Evolutionary conservation across 2,113 vertebrate species (phyloP).

Genomic region (Erythrolamprus reginae): DNA sequence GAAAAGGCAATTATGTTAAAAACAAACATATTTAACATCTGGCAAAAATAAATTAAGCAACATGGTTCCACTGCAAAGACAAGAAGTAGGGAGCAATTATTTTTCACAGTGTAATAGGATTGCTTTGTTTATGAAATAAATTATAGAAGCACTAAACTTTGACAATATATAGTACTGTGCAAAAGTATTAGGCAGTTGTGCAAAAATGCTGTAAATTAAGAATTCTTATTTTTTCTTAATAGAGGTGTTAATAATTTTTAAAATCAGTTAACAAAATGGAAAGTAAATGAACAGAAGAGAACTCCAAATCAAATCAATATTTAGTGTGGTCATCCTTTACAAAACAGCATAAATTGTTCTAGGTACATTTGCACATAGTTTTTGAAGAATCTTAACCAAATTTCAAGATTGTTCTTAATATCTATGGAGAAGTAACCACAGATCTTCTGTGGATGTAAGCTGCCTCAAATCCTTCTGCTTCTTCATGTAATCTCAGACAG

Average conservation of each 20-base stretch:
- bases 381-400: not conserved
- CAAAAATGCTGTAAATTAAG: not conserved
- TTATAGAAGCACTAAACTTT: not conserved
- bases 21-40: conserved; percentile 1
- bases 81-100: not conserved
- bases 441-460: too few species aligned
- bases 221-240: too few species aligned
- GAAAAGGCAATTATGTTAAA: not conserved
- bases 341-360: not conserved
- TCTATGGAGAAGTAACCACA: not conserved
- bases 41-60: not conserved
- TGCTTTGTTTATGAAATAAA: not conserved
- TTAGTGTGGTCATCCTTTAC: not conserved
- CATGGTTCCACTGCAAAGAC: not conserved
- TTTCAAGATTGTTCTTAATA: not conserved
- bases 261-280: not conserved
- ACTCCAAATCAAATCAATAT: not conserved
- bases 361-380: not conserved
- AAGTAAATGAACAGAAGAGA: not conserved
- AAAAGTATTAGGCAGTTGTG: not conserved
- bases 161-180: not conserved
- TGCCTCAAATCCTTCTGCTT: too few species aligned
- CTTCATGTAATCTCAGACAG: too few species aligned
- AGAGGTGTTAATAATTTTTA: not conserved
- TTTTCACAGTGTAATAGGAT: not conserved